Evolutionary conservation across 2,113 vertebrate genomes (phyloP).

Genomic region (Sphyrna mokarran): DNA sequence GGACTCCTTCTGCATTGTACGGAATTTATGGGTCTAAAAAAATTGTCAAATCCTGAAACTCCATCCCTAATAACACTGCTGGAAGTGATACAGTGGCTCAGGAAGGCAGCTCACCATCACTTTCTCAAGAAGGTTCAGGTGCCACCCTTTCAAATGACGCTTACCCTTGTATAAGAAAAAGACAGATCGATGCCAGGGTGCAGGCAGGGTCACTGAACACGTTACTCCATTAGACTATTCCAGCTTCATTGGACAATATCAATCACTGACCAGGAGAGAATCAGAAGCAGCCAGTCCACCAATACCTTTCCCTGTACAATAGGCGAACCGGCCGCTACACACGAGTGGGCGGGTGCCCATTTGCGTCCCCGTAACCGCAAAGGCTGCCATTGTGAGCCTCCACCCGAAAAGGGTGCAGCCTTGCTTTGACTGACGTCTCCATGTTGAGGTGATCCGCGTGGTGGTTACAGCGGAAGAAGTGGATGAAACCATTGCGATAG

Average conservation of each 20-base stretch:
- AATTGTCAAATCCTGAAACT: not conserved
- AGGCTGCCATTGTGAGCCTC: constrained; percentile 61
- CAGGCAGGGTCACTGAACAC: constrained; percentile 41
- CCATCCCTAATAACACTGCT: not conserved
- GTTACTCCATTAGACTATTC: constrained; percentile 39
- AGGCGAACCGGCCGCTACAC: constrained; percentile 54
- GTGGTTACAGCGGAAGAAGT: constrained; percentile 79
- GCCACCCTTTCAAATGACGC: not conserved
- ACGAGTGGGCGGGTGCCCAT: constrained; percentile 64
- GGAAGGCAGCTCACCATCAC: not conserved
- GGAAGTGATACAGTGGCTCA: not conserved
- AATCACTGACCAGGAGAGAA: constrained; percentile 26
- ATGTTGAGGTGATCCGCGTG: constrained; percentile 69
- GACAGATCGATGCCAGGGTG: constrained; percentile 37
- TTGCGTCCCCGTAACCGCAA: constrained; percentile 48
- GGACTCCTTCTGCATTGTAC: too few species aligned
- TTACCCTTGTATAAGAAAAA: not conserved
- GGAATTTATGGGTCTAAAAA: too few species aligned
- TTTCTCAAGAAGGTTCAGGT: not conserved
- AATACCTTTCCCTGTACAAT: constrained; percentile 34
- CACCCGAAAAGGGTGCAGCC: constrained; percentile 56
- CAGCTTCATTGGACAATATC: constrained; percentile 35
- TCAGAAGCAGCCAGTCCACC: not conserved
- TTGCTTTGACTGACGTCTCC: constrained; percentile 72
- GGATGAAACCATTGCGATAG: constrained; percentile 82